Conservation (phyloP, 2,888 invertebrate genomes). For the Drosophila dives region DNA sequence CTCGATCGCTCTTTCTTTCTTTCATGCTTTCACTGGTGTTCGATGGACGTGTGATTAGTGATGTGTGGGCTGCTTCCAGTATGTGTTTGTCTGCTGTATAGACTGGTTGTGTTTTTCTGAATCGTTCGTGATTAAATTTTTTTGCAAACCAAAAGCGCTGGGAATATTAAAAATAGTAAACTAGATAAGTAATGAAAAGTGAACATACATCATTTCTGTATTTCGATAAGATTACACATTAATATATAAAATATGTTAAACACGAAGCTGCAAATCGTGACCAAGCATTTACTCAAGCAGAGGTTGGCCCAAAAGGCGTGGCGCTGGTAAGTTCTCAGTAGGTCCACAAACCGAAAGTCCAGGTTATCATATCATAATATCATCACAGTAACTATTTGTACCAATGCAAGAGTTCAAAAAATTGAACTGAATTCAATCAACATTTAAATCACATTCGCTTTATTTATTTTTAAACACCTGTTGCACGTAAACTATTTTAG, state of each 20-base stretch:
- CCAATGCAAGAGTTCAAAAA: too few relatives aligned
- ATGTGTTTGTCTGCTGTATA: constrained; percentile 7
- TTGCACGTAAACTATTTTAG: constrained; percentile 6
- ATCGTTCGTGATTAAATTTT: background rate
- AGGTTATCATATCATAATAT: background rate
- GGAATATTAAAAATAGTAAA: background rate
- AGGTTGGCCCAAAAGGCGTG: constrained; percentile 14
- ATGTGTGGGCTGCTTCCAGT: constrained; percentile 11
- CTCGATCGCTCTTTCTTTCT: background rate
- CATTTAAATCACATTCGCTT: background rate
- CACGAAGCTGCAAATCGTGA: constrained; percentile 42
- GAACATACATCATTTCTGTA: background rate
- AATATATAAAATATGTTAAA: constrained; percentile 30
- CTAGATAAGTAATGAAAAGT: constrained; percentile 19
- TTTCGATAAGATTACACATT: background rate
- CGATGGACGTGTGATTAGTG: background rate
- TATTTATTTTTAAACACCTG: background rate
- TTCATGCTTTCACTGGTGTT: background rate
- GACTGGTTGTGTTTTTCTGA: constrained; percentile 18
- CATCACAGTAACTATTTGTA: background rate
- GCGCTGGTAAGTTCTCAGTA: constrained; percentile 52
- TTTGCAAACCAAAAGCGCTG: background rate
- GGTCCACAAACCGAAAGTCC: constrained; percentile 4
- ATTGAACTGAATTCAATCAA: background rate
- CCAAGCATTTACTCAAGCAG: constrained; percentile 39